Conservation (phyloP, 2,888 invertebrate genomes). For the Nasonia oneida region DNA sequence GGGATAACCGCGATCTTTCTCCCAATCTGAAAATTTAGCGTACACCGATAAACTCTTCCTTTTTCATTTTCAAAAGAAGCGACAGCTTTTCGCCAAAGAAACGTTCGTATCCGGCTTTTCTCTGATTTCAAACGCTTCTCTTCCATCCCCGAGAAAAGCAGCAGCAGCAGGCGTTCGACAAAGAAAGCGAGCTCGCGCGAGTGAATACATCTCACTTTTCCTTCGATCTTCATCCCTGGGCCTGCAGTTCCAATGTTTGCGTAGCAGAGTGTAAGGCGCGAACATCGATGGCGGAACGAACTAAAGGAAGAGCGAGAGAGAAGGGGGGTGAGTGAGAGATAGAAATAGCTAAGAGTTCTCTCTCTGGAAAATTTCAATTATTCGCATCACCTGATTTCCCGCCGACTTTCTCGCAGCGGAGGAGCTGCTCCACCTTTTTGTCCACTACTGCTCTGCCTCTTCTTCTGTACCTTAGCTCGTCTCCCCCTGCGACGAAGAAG, state of each 20-base stretch:
- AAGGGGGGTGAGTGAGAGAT: not conserved
- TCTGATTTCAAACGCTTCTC: conserved; percentile 8
- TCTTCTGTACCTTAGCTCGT: conserved; percentile 47
- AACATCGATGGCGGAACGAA: not conserved
- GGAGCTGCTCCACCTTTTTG: conserved; percentile 23
- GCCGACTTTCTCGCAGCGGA: conserved; percentile 55
- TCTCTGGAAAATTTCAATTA: conserved; percentile 76
- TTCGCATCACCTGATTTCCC: conserved; percentile 73
- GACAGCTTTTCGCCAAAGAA: conserved; percentile 3
- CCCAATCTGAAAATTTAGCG: not conserved
- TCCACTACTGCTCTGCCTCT: conserved; percentile 56
- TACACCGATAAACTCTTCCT: not conserved
- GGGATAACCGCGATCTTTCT: not conserved
- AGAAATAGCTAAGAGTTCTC: conserved; percentile 64
- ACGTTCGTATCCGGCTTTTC: not conserved
- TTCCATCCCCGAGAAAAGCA: not conserved
- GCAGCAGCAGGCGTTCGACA: not conserved
- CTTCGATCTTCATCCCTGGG: not conserved
- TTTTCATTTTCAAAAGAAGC: not conserved
- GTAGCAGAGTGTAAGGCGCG: conserved; percentile 61
- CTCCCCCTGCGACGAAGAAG: not conserved
- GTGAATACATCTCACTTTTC: conserved; percentile 43
- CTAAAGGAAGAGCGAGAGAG: not conserved
- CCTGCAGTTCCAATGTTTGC: conserved; percentile 60
- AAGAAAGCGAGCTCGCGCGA: conserved; percentile 9